Base-by-base conservation (phyloP, 2,113 vertebrate genomes). In the Tetraodon nigroviridis region DNA sequence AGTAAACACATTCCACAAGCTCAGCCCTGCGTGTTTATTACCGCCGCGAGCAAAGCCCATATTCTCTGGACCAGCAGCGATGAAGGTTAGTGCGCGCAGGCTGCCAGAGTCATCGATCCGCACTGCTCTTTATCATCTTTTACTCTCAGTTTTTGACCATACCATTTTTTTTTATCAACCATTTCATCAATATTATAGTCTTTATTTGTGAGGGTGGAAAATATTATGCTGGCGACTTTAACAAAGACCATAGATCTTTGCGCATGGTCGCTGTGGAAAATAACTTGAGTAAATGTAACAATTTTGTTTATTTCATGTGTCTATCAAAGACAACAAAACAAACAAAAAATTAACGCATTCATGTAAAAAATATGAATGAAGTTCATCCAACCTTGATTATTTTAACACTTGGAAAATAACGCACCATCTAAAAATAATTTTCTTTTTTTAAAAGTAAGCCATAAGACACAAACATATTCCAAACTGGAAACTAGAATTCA, bases 31-130 rank as follows among this genome's bases (percentile, higher is more conserved):
- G 37, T 55, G 61, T 46, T 11, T 47, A 4, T 27, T 37, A 37
- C 32, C 12, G 32, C 32, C 13, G 29, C 54, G 48, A 18, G 32
- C 32, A 37, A 37, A 37, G 11, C 54, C 41, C 32, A 15, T 14
- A 45, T 46, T 14, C 32, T 7, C 32, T 37, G 32, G 32, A 37
- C 8, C 32, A 37, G 32, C 32, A 27, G 24, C 40, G 16, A 22
- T 13, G 67, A 63, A 29, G 48, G 11, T 42, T 42, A 13, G 5
- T 42, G 10, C 11, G 11, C 53, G 67, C n/a, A 60, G 50, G 55
- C 40, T 41, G 21, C 53, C 50, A 27, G 44, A 67, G 29, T 50
- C 20, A 79, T 66, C 13, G 44, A 69, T 66, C 67, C 14, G 41
- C 27, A 20, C 18, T 22, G 61, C 15, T 60, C 48, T 75, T 51